Evolutionary conservation across 2,888 invertebrate species (phyloP).

Genomic region (Cabera pusaria): DNA sequence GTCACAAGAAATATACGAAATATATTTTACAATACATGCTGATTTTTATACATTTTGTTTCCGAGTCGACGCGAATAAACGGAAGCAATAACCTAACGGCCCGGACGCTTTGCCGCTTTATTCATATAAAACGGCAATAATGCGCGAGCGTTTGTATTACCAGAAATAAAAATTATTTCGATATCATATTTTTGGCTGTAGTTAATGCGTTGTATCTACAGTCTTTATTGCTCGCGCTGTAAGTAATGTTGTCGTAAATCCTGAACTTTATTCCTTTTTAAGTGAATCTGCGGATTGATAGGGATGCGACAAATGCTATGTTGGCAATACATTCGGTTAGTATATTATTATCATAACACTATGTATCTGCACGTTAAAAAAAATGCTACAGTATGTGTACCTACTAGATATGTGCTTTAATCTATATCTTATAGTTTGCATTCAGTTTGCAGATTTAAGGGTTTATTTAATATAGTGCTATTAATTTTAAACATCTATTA

Average conservation of each 20-base stretch:
- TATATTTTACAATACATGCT: constrained; percentile 46
- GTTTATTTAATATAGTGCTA: no score
- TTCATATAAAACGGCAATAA: constrained; percentile 51
- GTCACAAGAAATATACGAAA: constrained; percentile 47
- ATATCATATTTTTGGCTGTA: constrained; percentile 40
- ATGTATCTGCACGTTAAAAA: no score
- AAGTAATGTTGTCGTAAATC: constrained; percentile 32
- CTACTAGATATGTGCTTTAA: no score
- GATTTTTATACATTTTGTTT: constrained; percentile 37
- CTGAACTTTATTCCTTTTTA: constrained; percentile 30
- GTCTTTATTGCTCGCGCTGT: constrained; percentile 29
- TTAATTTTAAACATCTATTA: no score
- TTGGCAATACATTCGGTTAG: no score
- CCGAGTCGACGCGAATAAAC: constrained; percentile 31
- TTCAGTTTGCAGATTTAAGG: no score
- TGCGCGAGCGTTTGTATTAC: constrained; percentile 43
- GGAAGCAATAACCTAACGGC: constrained; percentile 57
- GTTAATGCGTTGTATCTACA: constrained; percentile 32
- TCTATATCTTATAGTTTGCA: no score
- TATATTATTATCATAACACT: no score
- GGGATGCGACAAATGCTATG: constrained; percentile 18
- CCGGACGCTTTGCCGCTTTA: constrained; percentile 48
- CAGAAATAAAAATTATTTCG: constrained; percentile 43
- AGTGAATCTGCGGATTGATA: constrained; percentile 25
- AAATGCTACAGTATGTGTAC: no score